Base-by-base conservation (phyloP, 2,888 invertebrate species). In the Rutpela maculata region DNA sequence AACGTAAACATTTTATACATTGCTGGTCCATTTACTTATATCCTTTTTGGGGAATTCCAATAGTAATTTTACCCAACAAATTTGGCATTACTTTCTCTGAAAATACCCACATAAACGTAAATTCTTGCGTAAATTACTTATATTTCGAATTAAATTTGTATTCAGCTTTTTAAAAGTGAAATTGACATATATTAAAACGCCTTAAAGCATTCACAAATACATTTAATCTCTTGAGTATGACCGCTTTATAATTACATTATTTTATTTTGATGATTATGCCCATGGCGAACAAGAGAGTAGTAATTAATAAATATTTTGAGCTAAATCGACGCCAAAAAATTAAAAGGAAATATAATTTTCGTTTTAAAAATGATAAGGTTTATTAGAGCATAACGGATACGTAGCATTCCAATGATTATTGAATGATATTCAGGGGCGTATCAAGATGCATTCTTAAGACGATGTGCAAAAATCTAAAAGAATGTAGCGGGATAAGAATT, bases 301-400 rank as follows among this genome's bases (percentile, higher is more conserved):
- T 59, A 59, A 19, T 60, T 57, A 70, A 70, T 55, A 72, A 55
- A 15, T 43, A 56, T 65, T 65, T 65, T 10, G 19, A 55, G 72
- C 17, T 17, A 26, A 55, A 72, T 31, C n/a, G 22, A 43, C 26
- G 18, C 63, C 18, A 63, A 55, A 63, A 72, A 72, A 17, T 69
- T n/a, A 55, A 55, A n/a, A 19, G 22, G 5, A 66, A 66, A 66
- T 66, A 22, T 50, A 11, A 63, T 19, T 63, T 72, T 56, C 26
- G 62, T 63, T 63, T 72, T 63, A 26, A 62, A 63, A 72, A 55
- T 17, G 17, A 15, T 55, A 15, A 15, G 17, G 50, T 55, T 72
- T 72, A 63, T 26, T 72, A 63, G 72, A 72, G 72, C 72, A 18
- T 12, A 55, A 72, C 72, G 31, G 56, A 70, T 70, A 60, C 35